A percentile compares a stretch with the other conserved stretches of the same genome.
phyloP scores from a whole-genome alignment of 2,113 vertebrate genomes.

The Erinaceus europaeus region DNA sequence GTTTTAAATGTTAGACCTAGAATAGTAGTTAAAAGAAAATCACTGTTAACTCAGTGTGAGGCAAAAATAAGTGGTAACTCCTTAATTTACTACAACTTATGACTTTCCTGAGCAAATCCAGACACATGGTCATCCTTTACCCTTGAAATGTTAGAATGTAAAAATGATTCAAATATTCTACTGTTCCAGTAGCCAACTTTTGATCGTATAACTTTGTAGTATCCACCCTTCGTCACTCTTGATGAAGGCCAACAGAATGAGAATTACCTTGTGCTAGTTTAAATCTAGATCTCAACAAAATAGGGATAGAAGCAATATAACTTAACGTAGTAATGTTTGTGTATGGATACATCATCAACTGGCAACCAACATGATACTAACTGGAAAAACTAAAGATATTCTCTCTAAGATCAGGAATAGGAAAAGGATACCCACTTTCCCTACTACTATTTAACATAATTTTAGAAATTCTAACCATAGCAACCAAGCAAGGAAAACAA shows the following conservation, averaged over 20 bases:
- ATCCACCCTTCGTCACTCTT: background rate
- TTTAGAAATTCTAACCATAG: too few species aligned
- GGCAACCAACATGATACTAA: too few species aligned
- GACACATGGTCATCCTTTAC: background rate
- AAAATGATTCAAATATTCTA: background rate
- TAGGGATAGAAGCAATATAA: background rate
- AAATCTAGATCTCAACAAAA: background rate
- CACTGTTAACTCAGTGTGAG: background rate
- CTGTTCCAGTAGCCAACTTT: background rate
- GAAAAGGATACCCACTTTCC: too few species aligned
- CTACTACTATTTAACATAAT: too few species aligned
- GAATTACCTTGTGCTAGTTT: background rate
- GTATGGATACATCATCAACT: too few species aligned
- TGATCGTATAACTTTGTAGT: background rate
- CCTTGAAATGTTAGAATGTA: background rate
- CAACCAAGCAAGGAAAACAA: too few species aligned
- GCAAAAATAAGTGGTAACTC: background rate
- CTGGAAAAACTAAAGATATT: too few species aligned
- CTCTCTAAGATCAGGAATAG: too few species aligned
- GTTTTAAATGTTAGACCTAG: background rate
- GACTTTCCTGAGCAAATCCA: background rate
- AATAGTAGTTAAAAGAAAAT: background rate
- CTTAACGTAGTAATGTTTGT: background rate
- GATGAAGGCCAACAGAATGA: background rate
- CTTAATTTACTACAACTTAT: background rate